Evolutionary conservation across 2,888 invertebrate genomes (phyloP), one percentile per base, ranked within the genome.

Genomic region (Labia minor): DNA sequence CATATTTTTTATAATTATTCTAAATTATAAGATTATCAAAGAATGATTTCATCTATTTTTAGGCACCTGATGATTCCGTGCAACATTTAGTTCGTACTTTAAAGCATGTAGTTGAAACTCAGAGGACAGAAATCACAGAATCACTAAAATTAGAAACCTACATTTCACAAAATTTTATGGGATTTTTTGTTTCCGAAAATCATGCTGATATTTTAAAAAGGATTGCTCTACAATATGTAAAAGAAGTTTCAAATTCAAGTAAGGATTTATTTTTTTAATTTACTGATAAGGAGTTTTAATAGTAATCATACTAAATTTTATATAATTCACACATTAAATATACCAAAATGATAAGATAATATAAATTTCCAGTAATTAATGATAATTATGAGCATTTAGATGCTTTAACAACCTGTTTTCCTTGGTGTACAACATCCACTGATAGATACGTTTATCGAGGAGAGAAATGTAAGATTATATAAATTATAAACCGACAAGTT

Each of bases 151-250:
- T 94, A 65, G 93, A 94, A 76, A 86, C 88, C 0, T 93, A 93
- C 74, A 85, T 89, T 64, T 92, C 92, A 21, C 87, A 87, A 18
- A 93, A 92, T 77, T 95, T 93, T 76, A 92, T 95, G 87, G 95
- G 94, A 0, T 83, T 93, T 64, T 94, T 94, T 78, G 86, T 94
- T 1, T 87, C 87, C 14, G 90, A 92, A 72, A 84, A 88, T 70
- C 88, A 90, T 79, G 90, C 90, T 0, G 88, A 89, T 71, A 87
- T 89, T 76, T 80, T 94, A 67, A 89, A 89, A 75, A 83, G 86
- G 71, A 82, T 93, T 71, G 89, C 92, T 1, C 81, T 87, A 72
- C 86, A 89, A 74, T 92, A 89, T 80, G 88, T 89, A 26, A 88
- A 88, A 77, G 89, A 90, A 79, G 86, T 90, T 16, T 85, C 87